Base-by-base conservation (phyloP, 30 jellyfish, hydroid and myxozoan species). In the Rhopilema esculentum region DNA sequence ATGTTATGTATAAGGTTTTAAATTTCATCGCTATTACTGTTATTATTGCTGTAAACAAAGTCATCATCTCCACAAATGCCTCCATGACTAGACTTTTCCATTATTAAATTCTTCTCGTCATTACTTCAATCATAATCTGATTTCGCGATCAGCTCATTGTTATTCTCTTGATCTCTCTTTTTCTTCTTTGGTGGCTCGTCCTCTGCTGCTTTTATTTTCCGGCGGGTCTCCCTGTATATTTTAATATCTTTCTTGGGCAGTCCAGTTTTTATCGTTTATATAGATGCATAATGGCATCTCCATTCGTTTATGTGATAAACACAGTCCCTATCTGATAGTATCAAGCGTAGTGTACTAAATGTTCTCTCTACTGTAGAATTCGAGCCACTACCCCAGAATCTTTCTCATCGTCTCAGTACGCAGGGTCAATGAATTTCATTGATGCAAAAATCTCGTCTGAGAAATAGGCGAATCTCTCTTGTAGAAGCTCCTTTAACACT, bases 381-480 rank as follows among this genome's bases (percentile, higher is more conserved):
- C 12, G 57, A 40, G 57, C 57, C 57, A 6, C 57, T 40, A 40
- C 57, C 57, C 57, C 57, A 40, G 12, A 40, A 40, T 40, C 57
- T 40, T 40, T 40, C 57, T 40, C 57, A 40, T 40, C 57, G 57
- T 40, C 57, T 12, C 57, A 40, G 57, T 40, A 40, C 57, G 57
- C 57, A 40, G 57, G 57, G 57, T 40, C 57, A 40, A 40, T 40
- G 57, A 40, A 40, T 40, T 40, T 40, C 57, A 40, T 40, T 40
- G 57, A 40, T 12, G 57, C 6, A 40, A 40, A 66, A 24, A 63
- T 40, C 20, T 63, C 71, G 1, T 62, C 22, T 63, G 64, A 25
- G 32, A 66, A 66, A 79, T 40, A 80, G 40, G 29, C 23, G 28
- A 79, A 79, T 26, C 79, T 0, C 32, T 79, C 89, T n/a, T 67